Evolutionary conservation across 2,797 vertebrate species (phyloP).

Genomic region (Leptodactylus fallax): DNA sequence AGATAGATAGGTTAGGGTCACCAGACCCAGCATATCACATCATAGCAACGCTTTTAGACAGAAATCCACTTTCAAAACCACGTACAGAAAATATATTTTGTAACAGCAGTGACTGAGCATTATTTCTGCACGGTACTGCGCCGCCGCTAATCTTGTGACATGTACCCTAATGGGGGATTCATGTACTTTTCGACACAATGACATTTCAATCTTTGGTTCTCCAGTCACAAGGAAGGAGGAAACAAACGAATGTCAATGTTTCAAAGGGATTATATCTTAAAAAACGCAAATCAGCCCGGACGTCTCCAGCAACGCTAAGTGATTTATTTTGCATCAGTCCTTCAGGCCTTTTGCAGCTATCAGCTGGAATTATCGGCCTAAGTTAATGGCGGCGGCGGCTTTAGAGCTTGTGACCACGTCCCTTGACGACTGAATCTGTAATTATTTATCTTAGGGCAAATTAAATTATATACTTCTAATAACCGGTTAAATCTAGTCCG

Average conservation of each 20-base stretch:
- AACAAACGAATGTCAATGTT: background rate
- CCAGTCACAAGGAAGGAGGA: background rate
- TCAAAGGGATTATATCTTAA: background rate
- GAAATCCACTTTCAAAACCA: background rate
- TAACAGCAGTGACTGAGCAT: too few relatives aligned
- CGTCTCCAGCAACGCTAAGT: background rate
- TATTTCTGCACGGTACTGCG: too few relatives aligned
- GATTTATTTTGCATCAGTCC: background rate
- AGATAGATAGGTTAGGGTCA: too few relatives aligned
- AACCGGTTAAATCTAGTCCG: background rate
- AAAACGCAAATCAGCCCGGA: background rate
- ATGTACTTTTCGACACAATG: background rate
- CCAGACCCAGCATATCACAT: too few relatives aligned
- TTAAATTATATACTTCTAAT: background rate
- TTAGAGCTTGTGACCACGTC: background rate
- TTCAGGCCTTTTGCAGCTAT: background rate
- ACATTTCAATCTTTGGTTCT: background rate
- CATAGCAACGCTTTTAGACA: background rate
- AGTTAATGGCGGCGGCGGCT: background rate
- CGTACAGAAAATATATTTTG: too few relatives aligned
- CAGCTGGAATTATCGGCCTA: background rate
- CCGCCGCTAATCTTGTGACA: too few relatives aligned
- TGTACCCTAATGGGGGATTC: background rate
- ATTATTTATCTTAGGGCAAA: conserved; percentile 22
- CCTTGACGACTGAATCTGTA: background rate